Evolutionary conservation across 1,140 invertebrate species (phyloP), one percentile per base, ranked within the genome.

Genomic region (Phymastichus coffea): DNA sequence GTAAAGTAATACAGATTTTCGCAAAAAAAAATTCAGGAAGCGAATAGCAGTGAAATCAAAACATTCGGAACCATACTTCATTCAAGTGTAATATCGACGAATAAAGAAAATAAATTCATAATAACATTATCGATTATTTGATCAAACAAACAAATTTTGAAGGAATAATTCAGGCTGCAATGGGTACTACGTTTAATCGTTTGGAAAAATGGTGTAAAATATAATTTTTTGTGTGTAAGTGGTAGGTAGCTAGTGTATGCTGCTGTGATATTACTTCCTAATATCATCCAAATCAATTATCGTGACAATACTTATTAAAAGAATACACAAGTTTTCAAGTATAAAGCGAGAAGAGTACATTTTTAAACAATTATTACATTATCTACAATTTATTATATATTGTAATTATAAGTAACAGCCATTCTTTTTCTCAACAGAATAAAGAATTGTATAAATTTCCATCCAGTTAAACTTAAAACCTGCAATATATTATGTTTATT

Each of bases 251-350:
- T n/a, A 77, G 77, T 10, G 83, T 82, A 66, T 83, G 82, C 71
- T 78, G 80, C 70, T 83, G 82, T 71, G 80, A 83, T 6, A 80
- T 81, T 57, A 82, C 85, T 63, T 83, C 84, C 2, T 41, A 54
- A 44, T 23, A n/a, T n/a, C n/a, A n/a, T n/a, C n/a, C n/a, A n/a
- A n/a, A n/a, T n/a, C n/a, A n/a, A n/a, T n/a, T n/a, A n/a, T n/a
- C n/a, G n/a, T n/a, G n/a, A n/a, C n/a, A n/a, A n/a, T n/a, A n/a
- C n/a, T n/a, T n/a, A n/a, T n/a, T n/a, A n/a, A n/a, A n/a, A n/a
- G n/a, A n/a, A n/a, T n/a, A n/a, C n/a, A n/a, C n/a, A n/a, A n/a
- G n/a, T n/a, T n/a, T n/a, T n/a, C n/a, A n/a, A n/a, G n/a, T n/a
- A n/a, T n/a, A n/a, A n/a, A n/a, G n/a, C n/a, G n/a, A n/a, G n/a